Evolutionary conservation across 2,113 vertebrate genomes (phyloP), one percentile per base, ranked within the genome.

Genomic region (Lonchura striata): DNA sequence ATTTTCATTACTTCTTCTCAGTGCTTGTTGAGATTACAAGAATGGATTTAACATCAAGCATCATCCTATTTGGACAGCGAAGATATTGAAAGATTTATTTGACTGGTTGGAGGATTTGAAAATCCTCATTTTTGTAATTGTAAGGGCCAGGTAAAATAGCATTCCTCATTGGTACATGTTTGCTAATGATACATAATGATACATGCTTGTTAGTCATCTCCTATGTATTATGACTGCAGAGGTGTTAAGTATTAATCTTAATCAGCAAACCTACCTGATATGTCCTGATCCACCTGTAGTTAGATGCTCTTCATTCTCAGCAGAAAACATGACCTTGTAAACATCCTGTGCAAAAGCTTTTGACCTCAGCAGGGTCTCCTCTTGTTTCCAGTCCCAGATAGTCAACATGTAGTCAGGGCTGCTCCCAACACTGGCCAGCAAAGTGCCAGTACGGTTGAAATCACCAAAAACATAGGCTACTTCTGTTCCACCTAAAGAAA

Each of bases 261-360:
- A 65, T 28, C 30, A 41, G 12, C 23, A 41, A 31, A 94, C 97
- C 91, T 97, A 99, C 99, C 95, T 99, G 96, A 99, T 99, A 94
- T 99, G 99, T 75, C 98, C 98, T 31, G 96, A 95, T 90, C 99
- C 99, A 5, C 98, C 98, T 2, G 99, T 98, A 61, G 98, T 99
- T 57, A 99, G 98, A 82, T 98, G 98, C 23, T 97, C 98, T 3
- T 98, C 98, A 50, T 98, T 97, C 89, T 99, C 98, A 14, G 98
- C 98, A 70, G 99, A 99, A 97, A 99, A 99, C 41, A 98, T 98
- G 92, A 99, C 98, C 57, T 97, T 97, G 96, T 98, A 99, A 71
- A 99, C 97, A n/a, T 99, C 99, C 96, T 99, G 98, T 47, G 98
- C 98, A 95, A 99, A 98, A 47, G 99, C 99, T 97, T 99, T 99